These are phyloP conservation scores for Phocides pigmalion DNA, from an alignment of 1,140 invertebrate genomes.

Conservation along the genomic window DNA sequence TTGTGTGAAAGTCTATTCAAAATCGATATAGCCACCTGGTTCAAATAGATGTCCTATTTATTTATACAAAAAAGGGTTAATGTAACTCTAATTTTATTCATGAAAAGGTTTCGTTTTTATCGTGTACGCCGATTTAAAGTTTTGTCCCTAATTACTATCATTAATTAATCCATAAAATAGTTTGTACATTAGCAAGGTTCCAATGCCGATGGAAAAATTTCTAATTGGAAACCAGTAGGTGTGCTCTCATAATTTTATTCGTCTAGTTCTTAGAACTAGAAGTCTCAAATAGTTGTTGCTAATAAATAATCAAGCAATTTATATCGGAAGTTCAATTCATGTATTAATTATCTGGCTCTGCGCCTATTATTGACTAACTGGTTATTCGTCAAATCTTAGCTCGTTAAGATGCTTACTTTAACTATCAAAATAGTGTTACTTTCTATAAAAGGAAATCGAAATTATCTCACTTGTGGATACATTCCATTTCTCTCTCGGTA, in stretches of 20 bases:
- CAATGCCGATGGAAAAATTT: conserved; percentile 9
- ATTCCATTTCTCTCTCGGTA: conserved; percentile 77
- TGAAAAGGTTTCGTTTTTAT: too few species aligned
- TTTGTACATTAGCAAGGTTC: background rate
- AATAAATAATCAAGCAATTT: conserved; percentile 33
- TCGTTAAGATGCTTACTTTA: conserved; percentile 57
- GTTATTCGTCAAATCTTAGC: conserved; percentile 47
- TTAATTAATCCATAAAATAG: background rate
- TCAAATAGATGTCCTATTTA: too few species aligned
- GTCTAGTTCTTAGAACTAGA: conserved; percentile 4
- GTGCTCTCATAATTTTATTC: conserved; percentile 10
- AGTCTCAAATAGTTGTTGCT: conserved; percentile 33
- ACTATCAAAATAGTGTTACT: conserved; percentile 72
- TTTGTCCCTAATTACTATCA: background rate
- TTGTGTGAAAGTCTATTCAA: too few species aligned
- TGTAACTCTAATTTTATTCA: too few species aligned
- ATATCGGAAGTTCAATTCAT: conserved; percentile 15
- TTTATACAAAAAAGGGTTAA: too few species aligned
- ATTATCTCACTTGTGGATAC: conserved; percentile 72
- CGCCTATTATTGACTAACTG: conserved; percentile 46
- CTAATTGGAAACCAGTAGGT: conserved; percentile 12
- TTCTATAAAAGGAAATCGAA: conserved; percentile 83
- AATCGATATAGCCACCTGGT: too few species aligned
- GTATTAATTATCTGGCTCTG: conserved; percentile 44
- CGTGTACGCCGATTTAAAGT: too few species aligned